Conservation (phyloP, 2,888 invertebrate species). For the Phragmatobia fuliginosa region DNA sequence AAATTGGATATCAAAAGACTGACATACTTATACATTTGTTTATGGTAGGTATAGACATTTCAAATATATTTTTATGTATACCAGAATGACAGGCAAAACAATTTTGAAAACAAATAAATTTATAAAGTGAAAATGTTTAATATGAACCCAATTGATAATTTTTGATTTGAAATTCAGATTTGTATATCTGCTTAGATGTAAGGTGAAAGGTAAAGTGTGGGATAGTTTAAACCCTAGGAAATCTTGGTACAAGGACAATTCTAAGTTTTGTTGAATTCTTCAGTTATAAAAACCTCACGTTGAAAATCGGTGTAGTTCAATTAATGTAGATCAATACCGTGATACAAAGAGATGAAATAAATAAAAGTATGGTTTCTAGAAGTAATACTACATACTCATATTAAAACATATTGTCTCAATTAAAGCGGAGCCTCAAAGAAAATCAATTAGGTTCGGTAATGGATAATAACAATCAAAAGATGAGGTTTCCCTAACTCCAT, state of each 20-base stretch:
- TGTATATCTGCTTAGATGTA: too few relatives aligned
- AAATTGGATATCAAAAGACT: constrained; percentile 42
- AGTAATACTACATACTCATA: too few relatives aligned
- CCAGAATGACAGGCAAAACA: background rate
- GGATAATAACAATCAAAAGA: background rate
- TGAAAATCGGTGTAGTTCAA: too few relatives aligned
- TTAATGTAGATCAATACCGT: background rate
- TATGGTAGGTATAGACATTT: background rate
- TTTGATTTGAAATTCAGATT: background rate
- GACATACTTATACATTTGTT: constrained; percentile 15
- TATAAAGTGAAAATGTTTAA: background rate
- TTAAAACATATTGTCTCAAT: background rate
- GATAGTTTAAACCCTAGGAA: too few relatives aligned
- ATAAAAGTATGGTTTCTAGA: too few relatives aligned
- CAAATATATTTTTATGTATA: too few relatives aligned
- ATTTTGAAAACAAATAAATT: background rate
- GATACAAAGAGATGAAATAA: background rate
- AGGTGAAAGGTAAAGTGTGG: too few relatives aligned
- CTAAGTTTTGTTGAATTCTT: too few relatives aligned
- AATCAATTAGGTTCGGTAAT: background rate
- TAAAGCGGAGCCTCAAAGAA: background rate
- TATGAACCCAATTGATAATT: background rate
- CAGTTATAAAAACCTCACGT: too few relatives aligned
- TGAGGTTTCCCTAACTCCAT: background rate
- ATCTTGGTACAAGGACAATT: too few relatives aligned